Evolutionary conservation across 37 sponge, comb jelly and placozoan species (phyloP).

Genomic region (Sycon ciliatum): DNA sequence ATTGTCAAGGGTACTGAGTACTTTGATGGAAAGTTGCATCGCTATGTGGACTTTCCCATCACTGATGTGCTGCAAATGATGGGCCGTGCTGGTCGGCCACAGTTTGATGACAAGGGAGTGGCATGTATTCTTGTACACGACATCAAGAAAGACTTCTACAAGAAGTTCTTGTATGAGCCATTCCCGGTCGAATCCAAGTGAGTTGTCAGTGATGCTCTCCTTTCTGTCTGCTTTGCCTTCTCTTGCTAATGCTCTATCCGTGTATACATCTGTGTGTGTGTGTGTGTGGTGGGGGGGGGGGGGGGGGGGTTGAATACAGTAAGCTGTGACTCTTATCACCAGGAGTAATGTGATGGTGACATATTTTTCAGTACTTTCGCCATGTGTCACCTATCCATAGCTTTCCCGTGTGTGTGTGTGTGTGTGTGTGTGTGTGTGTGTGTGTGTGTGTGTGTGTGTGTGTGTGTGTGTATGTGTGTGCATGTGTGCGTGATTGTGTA

Average conservation of each 20-base stretch:
- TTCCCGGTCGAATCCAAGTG: conserved; percentile 96
- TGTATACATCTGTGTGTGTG: background rate
- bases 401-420: background rate
- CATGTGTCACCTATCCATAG: background rate
- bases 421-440: conserved; percentile 10
- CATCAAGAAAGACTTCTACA: conserved; percentile 94
- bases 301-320: background rate
- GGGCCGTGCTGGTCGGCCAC: conserved; percentile 97
- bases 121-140: conserved; percentile 92
- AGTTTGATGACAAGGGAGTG: conserved; percentile 90
- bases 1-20: conserved; percentile 98
- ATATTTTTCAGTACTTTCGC: background rate
- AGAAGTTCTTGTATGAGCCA: conserved; percentile 96
- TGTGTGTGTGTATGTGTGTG: conserved; percentile 16
- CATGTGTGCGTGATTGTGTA: conserved; percentile 1
- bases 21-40: conserved; percentile 88
- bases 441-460: conserved; percentile 18
- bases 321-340: too few species aligned
- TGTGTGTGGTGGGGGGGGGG: background rate
- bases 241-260: background rate
- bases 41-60: conserved; percentile 96
- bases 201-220: background rate
- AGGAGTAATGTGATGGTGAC: background rate
- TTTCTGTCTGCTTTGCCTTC: background rate
- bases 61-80: conserved; percentile 99